Base-by-base conservation (phyloP, 1,140 invertebrate genomes). In the Tetramorium parvispinum region DNA sequence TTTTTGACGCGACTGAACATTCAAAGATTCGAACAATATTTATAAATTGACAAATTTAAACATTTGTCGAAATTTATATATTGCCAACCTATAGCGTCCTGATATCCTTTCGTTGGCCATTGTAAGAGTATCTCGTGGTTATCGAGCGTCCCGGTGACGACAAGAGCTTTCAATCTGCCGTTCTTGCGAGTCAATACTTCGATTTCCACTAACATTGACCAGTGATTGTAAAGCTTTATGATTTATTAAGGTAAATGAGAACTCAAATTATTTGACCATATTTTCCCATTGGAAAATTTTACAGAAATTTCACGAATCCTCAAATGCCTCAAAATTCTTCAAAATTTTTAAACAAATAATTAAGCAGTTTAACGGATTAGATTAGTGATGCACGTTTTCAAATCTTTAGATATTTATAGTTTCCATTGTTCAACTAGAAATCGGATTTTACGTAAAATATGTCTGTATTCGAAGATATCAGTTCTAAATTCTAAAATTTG, bases 31-130 rank as follows among this genome's bases (percentile, higher is more conserved):
- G 7, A 81, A 5, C 10, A 24, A 59, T 13, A 27, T 40, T 18
- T 46, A 8, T 24, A 79, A 13, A 49, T 18, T 53, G 5, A 7
- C 32, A 27, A 65, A 70, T 53, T 68, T 24, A 43, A 43, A 68
- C 8, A 32, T 63, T 49, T 43, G 11, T 43, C n/a, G 4, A 68
- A 86, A 37, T 55, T 49, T 55, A 55, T 53, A 51, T 18, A 59
- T 57, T 59, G 88, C 90, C 49, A 88, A 94, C 93, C 93, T 94
- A 88, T 93, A 90, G 65, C 81, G 91, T 70, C 81, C 55, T 32
- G 85, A 75, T 89, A 73, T 82, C 57, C 77, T 91, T 93, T 94
- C 93, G 92, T 91, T 93, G 87, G 92, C 93, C 94, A 94, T 94
- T 89, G 91, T 93, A 90, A 70, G 32, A 24, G 13, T 32, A 49